Conservation (phyloP, 2,797 vertebrate genomes). For the Catostomus latipinnis region DNA sequence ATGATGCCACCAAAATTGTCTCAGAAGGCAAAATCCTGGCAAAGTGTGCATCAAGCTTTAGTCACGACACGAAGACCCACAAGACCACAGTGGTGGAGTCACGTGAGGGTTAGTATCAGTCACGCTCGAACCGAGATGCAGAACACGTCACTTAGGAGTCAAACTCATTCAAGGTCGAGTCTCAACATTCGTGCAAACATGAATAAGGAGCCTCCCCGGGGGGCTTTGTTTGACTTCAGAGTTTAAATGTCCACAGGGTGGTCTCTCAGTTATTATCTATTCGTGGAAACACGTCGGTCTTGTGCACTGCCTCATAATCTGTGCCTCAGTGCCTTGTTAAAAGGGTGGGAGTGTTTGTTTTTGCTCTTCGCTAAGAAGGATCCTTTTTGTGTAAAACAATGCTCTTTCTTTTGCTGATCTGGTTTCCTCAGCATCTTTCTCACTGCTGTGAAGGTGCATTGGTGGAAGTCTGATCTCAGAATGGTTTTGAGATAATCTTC, state of each 20-base stretch:
- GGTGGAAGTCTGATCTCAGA: conserved; percentile 34
- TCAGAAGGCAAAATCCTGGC: too few relatives aligned
- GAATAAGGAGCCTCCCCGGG: not conserved
- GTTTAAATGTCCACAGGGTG: conserved; percentile 23
- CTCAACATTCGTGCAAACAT: conserved; percentile 18
- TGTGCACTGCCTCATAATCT: conserved; percentile 45
- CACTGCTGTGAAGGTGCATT: conserved; percentile 26
- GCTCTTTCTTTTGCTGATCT: conserved; percentile 44
- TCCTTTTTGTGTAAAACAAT: conserved; percentile 36
- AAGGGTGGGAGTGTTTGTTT: conserved; percentile 48
- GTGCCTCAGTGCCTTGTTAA: conserved; percentile 37
- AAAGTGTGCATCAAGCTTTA: not conserved
- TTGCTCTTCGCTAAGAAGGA: conserved; percentile 17
- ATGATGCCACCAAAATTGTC: too few relatives aligned
- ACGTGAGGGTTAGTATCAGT: conserved; percentile 73
- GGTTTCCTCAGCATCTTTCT: conserved; percentile 37
- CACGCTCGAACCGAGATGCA: conserved; percentile 56
- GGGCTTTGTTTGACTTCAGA: conserved; percentile 5
- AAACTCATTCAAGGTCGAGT: not conserved
- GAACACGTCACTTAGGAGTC: conserved; percentile 19
- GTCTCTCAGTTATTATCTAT: conserved; percentile 32
- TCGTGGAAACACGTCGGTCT: conserved; percentile 27
- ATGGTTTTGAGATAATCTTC: conserved; percentile 19
- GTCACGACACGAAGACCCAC: conserved; percentile 70
- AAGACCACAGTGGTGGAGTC: conserved; percentile 74